Conservation (phyloP, 35 echinoderm and acorn worm species). For the Hemicentrotus pulcherrimus region DNA sequence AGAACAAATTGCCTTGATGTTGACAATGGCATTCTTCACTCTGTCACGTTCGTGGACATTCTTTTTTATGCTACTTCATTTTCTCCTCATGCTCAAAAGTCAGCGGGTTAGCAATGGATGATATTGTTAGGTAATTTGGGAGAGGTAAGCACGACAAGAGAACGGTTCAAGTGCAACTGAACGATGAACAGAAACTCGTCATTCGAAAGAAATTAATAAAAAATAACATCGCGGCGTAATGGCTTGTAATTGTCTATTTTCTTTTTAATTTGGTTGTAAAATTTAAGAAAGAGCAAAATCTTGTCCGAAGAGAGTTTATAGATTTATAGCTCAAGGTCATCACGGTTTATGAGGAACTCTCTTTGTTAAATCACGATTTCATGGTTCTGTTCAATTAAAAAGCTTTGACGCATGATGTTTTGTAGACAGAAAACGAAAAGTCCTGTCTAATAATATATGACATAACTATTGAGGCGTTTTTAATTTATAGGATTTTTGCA, state of each 20-base stretch:
- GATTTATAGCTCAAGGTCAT: background rate
- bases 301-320: background rate
- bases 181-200: background rate
- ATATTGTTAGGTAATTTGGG: background rate
- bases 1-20: background rate
- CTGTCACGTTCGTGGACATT: background rate
- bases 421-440: too few relatives aligned
- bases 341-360: background rate
- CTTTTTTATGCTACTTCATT: background rate
- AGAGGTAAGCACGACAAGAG: background rate
- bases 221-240: background rate
- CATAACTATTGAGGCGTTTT: too few relatives aligned
- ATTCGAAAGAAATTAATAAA: background rate
- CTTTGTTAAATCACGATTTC: background rate
- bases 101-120: background rate
- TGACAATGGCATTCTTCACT: background rate
- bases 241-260: too few relatives aligned
- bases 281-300: background rate
- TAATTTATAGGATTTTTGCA: too few relatives aligned
- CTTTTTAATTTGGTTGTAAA: background rate
- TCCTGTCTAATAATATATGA: too few relatives aligned
- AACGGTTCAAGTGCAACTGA: background rate
- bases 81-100: background rate
- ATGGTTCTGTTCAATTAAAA: background rate
- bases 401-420: too few relatives aligned